A percentile compares a stretch with the other conserved stretches of the same genome.
Evolutionary conservation across 2,113 vertebrate species (phyloP).

Genomic region (Phoxinus phoxinus): DNA sequence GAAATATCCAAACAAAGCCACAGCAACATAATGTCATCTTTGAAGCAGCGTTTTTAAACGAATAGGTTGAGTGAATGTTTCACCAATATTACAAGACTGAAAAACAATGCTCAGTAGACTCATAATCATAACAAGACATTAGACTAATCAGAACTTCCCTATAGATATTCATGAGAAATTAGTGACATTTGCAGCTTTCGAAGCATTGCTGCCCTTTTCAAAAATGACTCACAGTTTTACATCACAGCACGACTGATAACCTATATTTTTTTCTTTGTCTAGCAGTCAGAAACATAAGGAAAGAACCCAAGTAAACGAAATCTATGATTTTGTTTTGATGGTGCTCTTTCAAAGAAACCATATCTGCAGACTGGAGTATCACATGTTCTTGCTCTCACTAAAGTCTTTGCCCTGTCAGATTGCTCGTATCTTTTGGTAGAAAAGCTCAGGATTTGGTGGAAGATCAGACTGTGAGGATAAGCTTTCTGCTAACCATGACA

Average conservation of each 20-base stretch:
- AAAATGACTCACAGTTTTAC: not conserved
- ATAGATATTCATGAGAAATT: slow-evolving; percentile 5
- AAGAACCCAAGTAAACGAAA: not conserved
- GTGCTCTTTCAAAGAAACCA: slow-evolving; percentile 31
- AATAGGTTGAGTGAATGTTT: too few species aligned
- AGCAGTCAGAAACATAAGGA: slow-evolving; percentile 26
- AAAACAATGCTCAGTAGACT: not conserved
- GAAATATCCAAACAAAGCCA: too few species aligned
- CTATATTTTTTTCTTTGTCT: not conserved
- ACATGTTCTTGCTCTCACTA: slow-evolving; percentile 36
- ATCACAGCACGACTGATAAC: slow-evolving; percentile 18
- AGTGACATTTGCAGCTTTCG: not conserved
- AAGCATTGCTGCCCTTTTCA: slow-evolving; percentile 25
- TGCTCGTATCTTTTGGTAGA: slow-evolving; percentile 42
- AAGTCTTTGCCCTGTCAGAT: slow-evolving; percentile 44
- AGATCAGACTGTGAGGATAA: slow-evolving; percentile 52
- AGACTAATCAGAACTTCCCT: not conserved
- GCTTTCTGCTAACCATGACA: slow-evolving; percentile 35
- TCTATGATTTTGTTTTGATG: slow-evolving; percentile 26
- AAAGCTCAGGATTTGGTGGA: slow-evolving; percentile 39
- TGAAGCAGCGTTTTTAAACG: not conserved
- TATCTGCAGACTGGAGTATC: slow-evolving; percentile 29
- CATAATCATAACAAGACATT: slow-evolving; percentile 1
- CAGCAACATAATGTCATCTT: not conserved
- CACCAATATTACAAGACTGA: too few species aligned